Conservation (phyloP, 2,888 invertebrate species). For the Parthenolecanium corni region DNA sequence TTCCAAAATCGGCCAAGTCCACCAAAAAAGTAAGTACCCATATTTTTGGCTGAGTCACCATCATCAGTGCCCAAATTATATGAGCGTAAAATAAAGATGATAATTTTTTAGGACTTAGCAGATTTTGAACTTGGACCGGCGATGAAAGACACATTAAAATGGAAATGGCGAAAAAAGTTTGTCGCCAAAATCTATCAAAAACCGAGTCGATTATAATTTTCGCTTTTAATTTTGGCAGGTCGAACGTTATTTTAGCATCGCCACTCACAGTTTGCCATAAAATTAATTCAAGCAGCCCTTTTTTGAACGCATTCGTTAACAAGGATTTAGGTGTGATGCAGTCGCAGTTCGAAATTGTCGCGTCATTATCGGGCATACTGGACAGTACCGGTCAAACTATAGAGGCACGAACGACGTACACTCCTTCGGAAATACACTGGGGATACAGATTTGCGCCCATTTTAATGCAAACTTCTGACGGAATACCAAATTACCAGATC, state of each 20-base stretch:
- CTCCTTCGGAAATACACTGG: constrained; percentile 70
- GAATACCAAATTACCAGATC: constrained; percentile 43
- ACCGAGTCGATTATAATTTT: too few species aligned
- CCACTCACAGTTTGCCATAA: constrained; percentile 75
- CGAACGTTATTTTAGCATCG: constrained; percentile 63
- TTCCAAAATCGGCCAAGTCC: too few species aligned
- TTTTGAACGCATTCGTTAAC: constrained; percentile 65
- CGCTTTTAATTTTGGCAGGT: constrained; percentile 34
- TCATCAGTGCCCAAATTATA: too few species aligned
- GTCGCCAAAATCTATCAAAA: too few species aligned
- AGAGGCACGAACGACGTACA: constrained; percentile 61
- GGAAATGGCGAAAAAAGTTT: too few species aligned
- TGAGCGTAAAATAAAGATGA: too few species aligned
- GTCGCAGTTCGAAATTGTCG: constrained; percentile 41
- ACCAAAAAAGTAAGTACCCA: too few species aligned
- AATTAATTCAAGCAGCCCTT: constrained; percentile 64
- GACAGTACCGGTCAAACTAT: constrained; percentile 62
- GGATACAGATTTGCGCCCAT: constrained; percentile 65
- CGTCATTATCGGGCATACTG: constrained; percentile 68
- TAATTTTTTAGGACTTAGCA: too few species aligned
- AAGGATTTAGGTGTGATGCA: constrained; percentile 60
- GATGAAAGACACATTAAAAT: too few species aligned
- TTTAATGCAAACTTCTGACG: constrained; percentile 37
- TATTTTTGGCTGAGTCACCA: too few species aligned
- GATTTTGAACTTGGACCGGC: too few species aligned